Base-by-base conservation (phyloP, 1,140 invertebrate species). In the Aricia agestis region DNA sequence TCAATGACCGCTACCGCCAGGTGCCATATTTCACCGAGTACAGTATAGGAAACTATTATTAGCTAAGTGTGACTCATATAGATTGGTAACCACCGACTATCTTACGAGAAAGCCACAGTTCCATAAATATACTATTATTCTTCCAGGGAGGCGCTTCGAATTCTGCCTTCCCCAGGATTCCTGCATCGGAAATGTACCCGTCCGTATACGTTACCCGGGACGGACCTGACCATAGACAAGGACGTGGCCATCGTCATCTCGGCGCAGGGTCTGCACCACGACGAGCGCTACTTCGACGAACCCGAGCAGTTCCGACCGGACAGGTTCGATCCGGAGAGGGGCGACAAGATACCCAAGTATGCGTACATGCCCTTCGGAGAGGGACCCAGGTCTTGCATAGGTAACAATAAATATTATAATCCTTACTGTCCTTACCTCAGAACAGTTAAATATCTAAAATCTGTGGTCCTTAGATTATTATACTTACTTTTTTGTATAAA, bases 81-180 rank as follows among this genome's bases (percentile, higher is more conserved):
- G 25, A 25, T 25, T 25, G 25, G 25, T 25, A 3, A 25, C 25
- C 25, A 25, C 25, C 36, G 6, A 36, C 36, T 5, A 36, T 2
- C 36, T 36, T 7, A 36, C 5, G 36, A 36, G 36, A 36, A 36
- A 36, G 36, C 6, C 2, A 32, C 9, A 36, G 9, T 36, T 6
- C 36, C 5, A 32, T 32, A 36, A 36, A 36, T 9, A 2, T 36
- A 32, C 6, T 36, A 36, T 36, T 36, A 9, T 6, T 58, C n/a
- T 9, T 79, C 76, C 74, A 72, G 75, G 31, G 78, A 77, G 69
- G 76, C 78, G 3, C 72, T 79, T 71, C 68, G 77, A 10, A 69
- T 79, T 45, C 77, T 74, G 72, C 77, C 77, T 15, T 59, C 77
- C 1, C 75, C 76, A 10, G 77, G 67, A 45, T 77, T 71, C 61